Conservation (phyloP, 2,113 vertebrate species). For the Anhinga anhinga region DNA sequence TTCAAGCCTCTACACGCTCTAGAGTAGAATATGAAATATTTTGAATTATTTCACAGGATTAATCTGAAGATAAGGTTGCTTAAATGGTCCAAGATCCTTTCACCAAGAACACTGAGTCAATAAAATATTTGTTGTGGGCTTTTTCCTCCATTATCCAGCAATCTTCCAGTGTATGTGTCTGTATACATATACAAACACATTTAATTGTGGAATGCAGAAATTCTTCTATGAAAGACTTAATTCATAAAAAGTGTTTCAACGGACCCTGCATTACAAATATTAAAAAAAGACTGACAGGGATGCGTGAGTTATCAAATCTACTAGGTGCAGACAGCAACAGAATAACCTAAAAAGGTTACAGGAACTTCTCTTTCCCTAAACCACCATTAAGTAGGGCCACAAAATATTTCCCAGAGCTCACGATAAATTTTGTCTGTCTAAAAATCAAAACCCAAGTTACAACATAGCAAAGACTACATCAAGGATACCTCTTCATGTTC, state of each 20-base stretch:
- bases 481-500: neutral
- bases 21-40: neutral
- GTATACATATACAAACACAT: neutral
- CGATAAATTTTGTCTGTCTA: neutral
- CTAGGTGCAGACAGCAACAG: neutral
- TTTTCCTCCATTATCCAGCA: neutral
- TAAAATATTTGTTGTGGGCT: neutral
- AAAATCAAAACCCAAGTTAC: neutral
- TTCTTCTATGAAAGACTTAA: neutral
- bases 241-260: neutral
- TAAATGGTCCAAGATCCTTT: neutral
- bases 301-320: neutral
- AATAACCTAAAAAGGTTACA: neutral
- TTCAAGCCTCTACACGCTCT: neutral
- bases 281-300: neutral
- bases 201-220: neutral
- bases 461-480: neutral
- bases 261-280: neutral
- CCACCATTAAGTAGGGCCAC: neutral
- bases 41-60: neutral
- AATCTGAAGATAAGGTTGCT: neutral
- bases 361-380: neutral
- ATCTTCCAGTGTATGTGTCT: neutral
- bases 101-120: neutral
- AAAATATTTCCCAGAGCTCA: neutral